Evolutionary conservation across 2,797 vertebrate genomes (phyloP), one percentile per base, ranked within the genome.

Genomic region (Rousettus madagascariensis): DNA sequence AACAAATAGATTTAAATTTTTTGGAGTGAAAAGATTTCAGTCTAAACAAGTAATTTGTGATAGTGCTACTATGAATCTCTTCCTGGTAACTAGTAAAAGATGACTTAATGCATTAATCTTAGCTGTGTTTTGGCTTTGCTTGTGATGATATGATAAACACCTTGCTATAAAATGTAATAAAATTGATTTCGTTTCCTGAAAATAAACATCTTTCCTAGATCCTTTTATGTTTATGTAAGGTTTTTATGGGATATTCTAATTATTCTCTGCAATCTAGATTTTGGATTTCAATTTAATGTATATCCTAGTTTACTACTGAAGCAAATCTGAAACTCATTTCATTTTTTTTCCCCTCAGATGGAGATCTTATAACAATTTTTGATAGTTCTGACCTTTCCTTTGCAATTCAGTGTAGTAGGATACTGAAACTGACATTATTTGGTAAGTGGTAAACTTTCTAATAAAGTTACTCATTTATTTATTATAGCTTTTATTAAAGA

Each of bases 341-440:
- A 53, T 51, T 51, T 84, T 90, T 75, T 94, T 86, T 19, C 85
- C 57, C 8, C 98, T 36, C 97, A 99, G 99, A 99, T 98, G 99
- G 99, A 97, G 99, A 99, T 98, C 99, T 99, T 97, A 99, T 99
- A 98, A 99, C 99, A 84, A 99, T 99, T 97, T 99, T 99, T 97
- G 99, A 99, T 99, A 99, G 99, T 98, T 99, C 99, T 89, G 99
- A 99, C 98, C 99, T 99, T 97, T 99, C 99, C 95, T 99, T 99
- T 96, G 99, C 99, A 91, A 99, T 99, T 98, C 99, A 99, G 1
- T 99, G 99, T 98, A 99, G 99, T 99, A 99, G 99, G 98, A 99
- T 99, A 99, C 99, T 99, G 97, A 99, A 99, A 97, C 98, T 99
- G 97, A 99, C 99, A 72, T 98, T 99, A 96, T 99, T 99, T 98